Conservation (phyloP, 2,888 invertebrate genomes). For the Nasonovia ribisnigri region DNA sequence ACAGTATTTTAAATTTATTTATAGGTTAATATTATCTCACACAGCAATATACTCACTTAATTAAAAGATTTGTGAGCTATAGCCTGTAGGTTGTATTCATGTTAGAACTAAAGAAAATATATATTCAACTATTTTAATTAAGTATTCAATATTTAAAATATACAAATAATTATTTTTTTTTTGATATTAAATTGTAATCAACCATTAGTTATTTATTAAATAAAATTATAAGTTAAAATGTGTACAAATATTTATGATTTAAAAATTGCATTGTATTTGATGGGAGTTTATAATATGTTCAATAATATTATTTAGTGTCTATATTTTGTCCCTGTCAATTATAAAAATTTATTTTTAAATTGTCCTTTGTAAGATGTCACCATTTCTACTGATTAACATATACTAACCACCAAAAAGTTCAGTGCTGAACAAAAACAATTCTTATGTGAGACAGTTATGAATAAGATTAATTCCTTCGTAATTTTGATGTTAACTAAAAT, state of each 20-base stretch:
- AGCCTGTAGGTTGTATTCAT: neutral
- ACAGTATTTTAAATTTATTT: slow-evolving; percentile 3
- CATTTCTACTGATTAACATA: neutral
- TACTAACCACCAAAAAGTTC: neutral
- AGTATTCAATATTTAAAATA: slow-evolving; percentile 33
- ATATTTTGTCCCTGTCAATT: neutral
- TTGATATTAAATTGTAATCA: slow-evolving; percentile 13
- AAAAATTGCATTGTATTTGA: slow-evolving; percentile 7
- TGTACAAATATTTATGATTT: neutral
- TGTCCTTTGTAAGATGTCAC: neutral
- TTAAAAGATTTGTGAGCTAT: neutral
- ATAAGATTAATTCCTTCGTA: slow-evolving; percentile 7
- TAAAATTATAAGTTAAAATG: neutral
- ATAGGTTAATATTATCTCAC: neutral
- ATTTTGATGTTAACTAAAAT: slow-evolving; percentile 32
- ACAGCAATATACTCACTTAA: neutral
- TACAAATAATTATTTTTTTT: neutral
- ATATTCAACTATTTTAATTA: neutral
- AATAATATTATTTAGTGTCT: neutral
- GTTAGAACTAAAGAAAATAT: slow-evolving; percentile 5
- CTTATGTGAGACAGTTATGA: neutral
- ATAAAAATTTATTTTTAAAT: neutral
- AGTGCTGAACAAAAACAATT: neutral
- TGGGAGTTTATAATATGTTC: neutral
- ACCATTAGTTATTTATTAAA: neutral